Base-by-base conservation (phyloP, 2,888 invertebrate species). In the Diarsia dahlii region DNA sequence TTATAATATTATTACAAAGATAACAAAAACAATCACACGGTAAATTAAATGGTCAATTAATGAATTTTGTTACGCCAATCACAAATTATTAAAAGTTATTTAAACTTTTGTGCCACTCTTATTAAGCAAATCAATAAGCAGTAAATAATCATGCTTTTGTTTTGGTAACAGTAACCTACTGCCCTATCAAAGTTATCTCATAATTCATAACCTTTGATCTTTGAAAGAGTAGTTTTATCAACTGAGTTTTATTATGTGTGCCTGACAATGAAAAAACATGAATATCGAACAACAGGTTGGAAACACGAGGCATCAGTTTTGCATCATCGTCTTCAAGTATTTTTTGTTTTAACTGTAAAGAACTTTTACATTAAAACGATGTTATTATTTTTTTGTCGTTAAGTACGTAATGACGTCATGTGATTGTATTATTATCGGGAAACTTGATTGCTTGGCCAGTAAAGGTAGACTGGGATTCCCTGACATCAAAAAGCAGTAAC, bases 381-480 rank as follows among this genome's bases (percentile, higher is more conserved):
- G n/a, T 63, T 54, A 13, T 10, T 48, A n/a, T 46, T 69, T 62
- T 13, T 15, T 54, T 12, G 15, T 9, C 12, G 13, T 18, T 18
- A 52, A n/a, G 23, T 15, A 72, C 15, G 46, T 56, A 77, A 52
- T 54, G 68, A 28, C 58, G 20, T 78, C 52, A 60, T 65, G 45
- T 23, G 18, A 23, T 77, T 58, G 23, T 48, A 54, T 28, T 54
- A 34, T 50, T 54, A 74, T 74, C 54, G n/a, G 67, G 13, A 69
- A 78, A 72, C 73, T 50, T 74, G 81, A 77, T 76, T 74, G 67
- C 68, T 74, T 78, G 66, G 45, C 12, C 60, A 56, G 50, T 79
- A 39, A 77, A 85, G 71, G 72, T 64, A 71, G 70, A 81, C 71
- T 89, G 90, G 85, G 84, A 89, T 82, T 87, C 81, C 84, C 88